Base-by-base conservation (phyloP, 1,140 invertebrate genomes). In the Ptiloglossa arizonensis region DNA sequence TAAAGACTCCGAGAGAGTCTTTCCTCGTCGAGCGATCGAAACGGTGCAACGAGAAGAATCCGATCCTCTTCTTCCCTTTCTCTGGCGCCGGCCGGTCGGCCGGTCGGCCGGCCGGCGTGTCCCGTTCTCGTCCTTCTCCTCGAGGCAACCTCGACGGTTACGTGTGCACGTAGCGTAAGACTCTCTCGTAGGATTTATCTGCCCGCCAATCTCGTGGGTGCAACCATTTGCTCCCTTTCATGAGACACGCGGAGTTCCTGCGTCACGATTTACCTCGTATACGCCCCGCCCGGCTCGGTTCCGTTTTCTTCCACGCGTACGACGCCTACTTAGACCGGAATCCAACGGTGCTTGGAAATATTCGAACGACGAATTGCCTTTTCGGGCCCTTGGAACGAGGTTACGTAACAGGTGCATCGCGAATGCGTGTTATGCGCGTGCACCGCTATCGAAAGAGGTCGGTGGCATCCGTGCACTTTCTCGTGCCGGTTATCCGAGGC, bases 31-130 rank as follows among this genome's bases (percentile, higher is more conserved):
- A 11, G 11, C 6, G 38, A 72, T 52, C 59, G 46, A n/a, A 38
- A n/a, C 44, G 67, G 59, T 71, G 81, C 81, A 69, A 54, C 78
- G 41, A 29, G 76, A n/a, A n/a, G 48, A 19, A 41, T 41, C 44
- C 79, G 59, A 67, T 80, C 27, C 71, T 56, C 80, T 80, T 86
- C 85, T 75, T 87, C 86, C 80, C 86, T 85, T 82, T 85, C 86
- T 77, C 67, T 81, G 50, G 11, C 79, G 32, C n/a, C n/a, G n/a
- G n/a, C n/a, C n/a, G n/a, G n/a, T n/a, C n/a, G n/a, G n/a, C n/a
- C n/a, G n/a, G n/a, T n/a, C n/a, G n/a, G n/a, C n/a, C n/a, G n/a
- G n/a, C n/a, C n/a, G n/a, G 9, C 41, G 41, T 22, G 67, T 83
- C 67, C 70, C 81, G 77, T 81, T 85, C 75, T 80, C 83, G 83